A percentile compares a stretch with the other conserved stretches of the same genome.
These are phyloP conservation scores for Valencia hispanica DNA, from an alignment of 2,797 vertebrate species.

Conservation along the genomic window DNA sequence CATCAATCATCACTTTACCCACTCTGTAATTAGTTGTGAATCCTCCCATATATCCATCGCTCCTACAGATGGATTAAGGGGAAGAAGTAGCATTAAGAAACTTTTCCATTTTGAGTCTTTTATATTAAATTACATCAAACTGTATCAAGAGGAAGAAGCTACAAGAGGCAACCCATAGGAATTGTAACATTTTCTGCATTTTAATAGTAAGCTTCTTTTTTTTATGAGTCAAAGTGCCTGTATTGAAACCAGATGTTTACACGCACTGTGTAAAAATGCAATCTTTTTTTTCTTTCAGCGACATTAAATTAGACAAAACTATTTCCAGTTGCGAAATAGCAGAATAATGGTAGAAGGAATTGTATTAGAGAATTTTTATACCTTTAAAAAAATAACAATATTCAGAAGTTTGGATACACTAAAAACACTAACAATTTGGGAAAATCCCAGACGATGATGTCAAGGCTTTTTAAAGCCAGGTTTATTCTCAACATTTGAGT, in stretches of 20 bases:
- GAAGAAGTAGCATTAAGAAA: not conserved
- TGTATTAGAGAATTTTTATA: not conserved
- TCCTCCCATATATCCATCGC: constrained; percentile 20
- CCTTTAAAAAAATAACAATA: too few relatives aligned
- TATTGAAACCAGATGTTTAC: not conserved
- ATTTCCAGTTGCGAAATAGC: not conserved
- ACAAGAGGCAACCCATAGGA: not conserved
- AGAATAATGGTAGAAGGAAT: not conserved
- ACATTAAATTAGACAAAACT: not conserved
- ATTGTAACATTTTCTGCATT: not conserved
- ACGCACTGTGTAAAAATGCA: not conserved
- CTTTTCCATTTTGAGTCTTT: not conserved
- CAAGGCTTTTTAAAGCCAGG: not conserved
- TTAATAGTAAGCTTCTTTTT: not conserved
- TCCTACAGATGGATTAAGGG: constrained; percentile 3
- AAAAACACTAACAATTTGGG: not conserved
- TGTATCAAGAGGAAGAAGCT: not conserved
- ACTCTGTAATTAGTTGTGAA: constrained; percentile 44
- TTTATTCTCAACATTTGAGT: not conserved
- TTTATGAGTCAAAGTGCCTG: not conserved
- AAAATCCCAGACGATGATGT: not conserved
- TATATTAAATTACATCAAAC: not conserved
- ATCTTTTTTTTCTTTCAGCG: not conserved
- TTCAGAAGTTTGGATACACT: too few relatives aligned
- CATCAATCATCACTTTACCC: constrained; percentile 49